phyloP scores from a whole-genome alignment of 2,797 vertebrate species.

The Hafferia zeledoni region DNA sequence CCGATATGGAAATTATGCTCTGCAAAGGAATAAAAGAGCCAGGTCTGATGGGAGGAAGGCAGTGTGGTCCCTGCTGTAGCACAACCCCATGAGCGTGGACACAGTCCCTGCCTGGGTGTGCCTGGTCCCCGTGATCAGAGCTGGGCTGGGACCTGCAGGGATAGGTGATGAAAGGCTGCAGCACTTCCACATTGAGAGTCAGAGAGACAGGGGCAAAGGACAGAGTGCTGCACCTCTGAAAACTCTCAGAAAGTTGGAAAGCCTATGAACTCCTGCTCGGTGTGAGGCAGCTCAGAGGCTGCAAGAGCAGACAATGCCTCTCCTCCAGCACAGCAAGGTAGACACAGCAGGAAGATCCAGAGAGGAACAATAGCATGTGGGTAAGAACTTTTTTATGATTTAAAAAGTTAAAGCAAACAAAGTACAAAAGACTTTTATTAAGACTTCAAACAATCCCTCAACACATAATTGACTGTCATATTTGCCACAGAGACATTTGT shows the following conservation, averaged over 20 bases:
- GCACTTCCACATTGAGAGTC: background rate
- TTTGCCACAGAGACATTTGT: background rate
- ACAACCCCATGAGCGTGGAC: background rate
- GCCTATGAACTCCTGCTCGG: slow-evolving; percentile 9
- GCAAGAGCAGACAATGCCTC: background rate
- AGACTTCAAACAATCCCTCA: background rate
- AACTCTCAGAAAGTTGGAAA: slow-evolving; percentile 8
- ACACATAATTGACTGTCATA: background rate
- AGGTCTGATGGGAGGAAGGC: background rate
- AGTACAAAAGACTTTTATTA: background rate
- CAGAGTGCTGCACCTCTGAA: background rate
- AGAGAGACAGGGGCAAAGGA: background rate
- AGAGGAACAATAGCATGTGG: background rate
- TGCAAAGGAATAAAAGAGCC: background rate
- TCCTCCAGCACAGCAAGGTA: background rate
- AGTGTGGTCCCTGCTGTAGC: background rate
- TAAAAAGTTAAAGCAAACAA: background rate
- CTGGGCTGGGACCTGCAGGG: background rate
- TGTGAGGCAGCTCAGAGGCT: slow-evolving; percentile 9
- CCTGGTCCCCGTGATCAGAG: background rate
- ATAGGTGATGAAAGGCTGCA: background rate
- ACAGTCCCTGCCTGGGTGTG: background rate
- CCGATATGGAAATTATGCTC: background rate
- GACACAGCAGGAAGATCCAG: background rate
- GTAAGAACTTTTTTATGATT: background rate